Evolutionary conservation across 2,888 invertebrate species (phyloP).

Genomic region (Melanargia galathea): DNA sequence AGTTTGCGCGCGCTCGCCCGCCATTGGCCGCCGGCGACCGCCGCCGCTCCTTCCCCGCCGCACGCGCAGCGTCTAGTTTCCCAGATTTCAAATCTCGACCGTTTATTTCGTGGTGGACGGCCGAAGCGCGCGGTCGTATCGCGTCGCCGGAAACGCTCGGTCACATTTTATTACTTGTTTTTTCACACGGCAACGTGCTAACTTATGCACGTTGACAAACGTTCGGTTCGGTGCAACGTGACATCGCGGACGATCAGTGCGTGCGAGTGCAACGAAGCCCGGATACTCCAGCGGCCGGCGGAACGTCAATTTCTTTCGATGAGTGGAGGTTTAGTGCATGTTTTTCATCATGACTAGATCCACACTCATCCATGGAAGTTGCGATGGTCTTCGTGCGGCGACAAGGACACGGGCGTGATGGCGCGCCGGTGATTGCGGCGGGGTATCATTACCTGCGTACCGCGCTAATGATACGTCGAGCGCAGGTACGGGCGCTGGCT

Average conservation of each 20-base stretch:
- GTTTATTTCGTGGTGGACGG: slow-evolving; percentile 79
- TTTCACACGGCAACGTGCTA: slow-evolving; percentile 72
- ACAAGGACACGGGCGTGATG: slow-evolving; percentile 53
- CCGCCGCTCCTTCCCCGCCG: slow-evolving; percentile 56
- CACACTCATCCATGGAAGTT: slow-evolving; percentile 90
- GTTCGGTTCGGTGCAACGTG: slow-evolving; percentile 74
- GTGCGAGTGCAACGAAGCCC: slow-evolving; percentile 71
- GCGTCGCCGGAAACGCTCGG: slow-evolving; percentile 52
- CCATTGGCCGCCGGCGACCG: slow-evolving; percentile 58
- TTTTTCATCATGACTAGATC: slow-evolving; percentile 89
- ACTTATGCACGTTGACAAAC: slow-evolving; percentile 44
- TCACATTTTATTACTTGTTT: slow-evolving; percentile 52
- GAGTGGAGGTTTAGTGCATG: slow-evolving; percentile 90
- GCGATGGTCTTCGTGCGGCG: slow-evolving; percentile 71
- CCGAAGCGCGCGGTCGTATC: slow-evolving; percentile 62
- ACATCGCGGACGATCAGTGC: slow-evolving; percentile 74
- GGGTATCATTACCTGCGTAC: slow-evolving; percentile 67
- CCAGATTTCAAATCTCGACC: slow-evolving; percentile 82
- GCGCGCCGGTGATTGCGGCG: slow-evolving; percentile 60
- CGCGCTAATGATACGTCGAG: slow-evolving; percentile 73
- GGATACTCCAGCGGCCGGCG: slow-evolving; percentile 48
- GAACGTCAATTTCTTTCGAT: slow-evolving; percentile 84
- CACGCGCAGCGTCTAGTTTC: slow-evolving; percentile 78
- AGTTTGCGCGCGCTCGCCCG: slow-evolving; percentile 64
- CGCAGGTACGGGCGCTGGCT: slow-evolving; percentile 64